Evolutionary conservation across 2,113 vertebrate species (phyloP).

Genomic region (Epinephelus cyanopodus): DNA sequence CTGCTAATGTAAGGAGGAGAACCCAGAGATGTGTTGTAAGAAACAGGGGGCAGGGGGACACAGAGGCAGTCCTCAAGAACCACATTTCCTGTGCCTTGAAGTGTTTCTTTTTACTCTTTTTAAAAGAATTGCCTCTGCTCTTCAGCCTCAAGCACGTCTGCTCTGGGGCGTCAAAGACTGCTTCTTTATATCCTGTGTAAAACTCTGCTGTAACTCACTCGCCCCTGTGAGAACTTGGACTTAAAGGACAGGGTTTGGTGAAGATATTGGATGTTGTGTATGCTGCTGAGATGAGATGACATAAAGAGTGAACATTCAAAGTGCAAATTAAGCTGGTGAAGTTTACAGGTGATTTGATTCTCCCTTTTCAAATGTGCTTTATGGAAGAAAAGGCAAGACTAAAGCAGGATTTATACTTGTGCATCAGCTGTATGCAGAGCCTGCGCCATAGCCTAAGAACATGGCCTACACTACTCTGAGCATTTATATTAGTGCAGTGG

Average conservation of each 20-base stretch:
- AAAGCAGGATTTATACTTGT: no score
- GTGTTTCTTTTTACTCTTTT: conserved; percentile 16
- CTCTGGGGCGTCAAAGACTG: background rate
- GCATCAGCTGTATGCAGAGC: no score
- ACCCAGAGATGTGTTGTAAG: background rate
- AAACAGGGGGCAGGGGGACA: background rate
- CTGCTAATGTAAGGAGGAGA: conserved; percentile 2
- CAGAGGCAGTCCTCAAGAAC: conserved; percentile 29
- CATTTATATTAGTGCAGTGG: no score
- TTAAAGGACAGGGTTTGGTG: background rate
- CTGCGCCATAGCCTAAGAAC: no score
- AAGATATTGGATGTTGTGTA: background rate
- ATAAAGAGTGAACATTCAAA: background rate
- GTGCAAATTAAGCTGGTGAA: no score
- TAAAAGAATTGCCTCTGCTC: conserved; percentile 6
- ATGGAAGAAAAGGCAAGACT: no score
- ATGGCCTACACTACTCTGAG: no score
- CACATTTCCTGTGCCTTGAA: conserved; percentile 58
- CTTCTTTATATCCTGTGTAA: background rate
- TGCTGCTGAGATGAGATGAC: background rate
- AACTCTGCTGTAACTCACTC: background rate
- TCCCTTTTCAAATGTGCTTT: no score
- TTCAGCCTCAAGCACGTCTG: background rate
- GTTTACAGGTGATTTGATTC: no score
- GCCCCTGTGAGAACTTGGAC: background rate